Evolutionary conservation across 1,140 invertebrate genomes (phyloP).

Genomic region (Bombus consobrinus): DNA sequence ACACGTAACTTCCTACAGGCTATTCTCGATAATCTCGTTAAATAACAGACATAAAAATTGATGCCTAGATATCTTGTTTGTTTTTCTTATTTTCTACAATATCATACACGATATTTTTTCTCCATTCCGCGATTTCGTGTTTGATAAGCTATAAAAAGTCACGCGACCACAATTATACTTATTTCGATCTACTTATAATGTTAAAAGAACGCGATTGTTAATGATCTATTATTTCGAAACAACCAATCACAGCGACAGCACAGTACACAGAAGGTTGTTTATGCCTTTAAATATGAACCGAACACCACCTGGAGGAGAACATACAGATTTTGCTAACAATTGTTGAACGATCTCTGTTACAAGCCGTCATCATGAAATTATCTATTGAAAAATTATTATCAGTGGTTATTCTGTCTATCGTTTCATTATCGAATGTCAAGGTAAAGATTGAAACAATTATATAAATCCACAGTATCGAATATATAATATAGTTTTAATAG

Average conservation of each 20-base stretch:
- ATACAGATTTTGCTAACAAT: neutral
- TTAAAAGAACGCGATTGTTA: neutral
- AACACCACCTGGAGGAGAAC: no score
- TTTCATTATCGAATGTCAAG: neutral
- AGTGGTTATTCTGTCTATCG: neutral
- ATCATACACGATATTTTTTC: neutral
- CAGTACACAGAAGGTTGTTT: neutral
- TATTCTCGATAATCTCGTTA: neutral
- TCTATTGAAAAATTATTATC: neutral
- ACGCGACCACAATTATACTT: slow-evolving; percentile 1
- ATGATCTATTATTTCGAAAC: neutral
- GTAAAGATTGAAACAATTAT: neutral
- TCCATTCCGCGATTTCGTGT: neutral
- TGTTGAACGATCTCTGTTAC: neutral
- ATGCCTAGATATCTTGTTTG: neutral
- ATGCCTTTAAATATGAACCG: slow-evolving; percentile 8
- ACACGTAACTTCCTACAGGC: neutral
- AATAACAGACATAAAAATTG: neutral
- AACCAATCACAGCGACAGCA: neutral
- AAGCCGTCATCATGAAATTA: neutral
- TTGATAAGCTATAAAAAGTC: neutral
- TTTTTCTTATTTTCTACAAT: neutral
- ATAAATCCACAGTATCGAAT: neutral
- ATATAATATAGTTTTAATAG: neutral
- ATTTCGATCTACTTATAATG: neutral